Evolutionary conservation across 2,113 vertebrate species (phyloP).

Genomic region (Lepus europaeus): DNA sequence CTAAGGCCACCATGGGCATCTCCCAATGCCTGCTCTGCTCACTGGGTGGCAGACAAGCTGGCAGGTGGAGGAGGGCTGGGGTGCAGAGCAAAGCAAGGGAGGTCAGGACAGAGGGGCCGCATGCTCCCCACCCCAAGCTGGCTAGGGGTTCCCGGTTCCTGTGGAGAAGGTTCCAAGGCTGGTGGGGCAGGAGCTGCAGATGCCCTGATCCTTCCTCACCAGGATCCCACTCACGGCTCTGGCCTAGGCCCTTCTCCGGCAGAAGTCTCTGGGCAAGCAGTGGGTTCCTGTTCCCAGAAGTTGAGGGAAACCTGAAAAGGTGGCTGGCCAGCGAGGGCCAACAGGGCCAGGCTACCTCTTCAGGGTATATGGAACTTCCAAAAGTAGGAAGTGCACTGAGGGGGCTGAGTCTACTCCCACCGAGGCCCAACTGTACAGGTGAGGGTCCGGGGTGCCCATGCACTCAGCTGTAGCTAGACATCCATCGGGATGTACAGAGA

Average conservation of each 20-base stretch:
- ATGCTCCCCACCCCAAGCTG: neutral
- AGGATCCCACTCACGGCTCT: neutral
- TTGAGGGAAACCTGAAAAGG: neutral
- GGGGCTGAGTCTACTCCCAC: neutral
- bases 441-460: neutral
- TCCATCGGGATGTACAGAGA: fast-evolving
- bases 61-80: neutral
- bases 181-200: neutral
- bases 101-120: neutral
- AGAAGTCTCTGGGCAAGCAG: neutral
- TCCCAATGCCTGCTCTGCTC: neutral
- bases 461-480: neutral
- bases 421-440: neutral
- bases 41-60: neutral
- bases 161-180: neutral
- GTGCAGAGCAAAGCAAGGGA: neutral
- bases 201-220: neutral
- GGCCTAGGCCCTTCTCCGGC: neutral
- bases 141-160: neutral
- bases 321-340: neutral
- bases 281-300: neutral
- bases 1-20: neutral
- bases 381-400: neutral
- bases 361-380: neutral
- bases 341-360: neutral